These are phyloP conservation scores for Eurosta solidaginis DNA, from an alignment of 1,140 invertebrate genomes.

Conservation along the genomic window DNA sequence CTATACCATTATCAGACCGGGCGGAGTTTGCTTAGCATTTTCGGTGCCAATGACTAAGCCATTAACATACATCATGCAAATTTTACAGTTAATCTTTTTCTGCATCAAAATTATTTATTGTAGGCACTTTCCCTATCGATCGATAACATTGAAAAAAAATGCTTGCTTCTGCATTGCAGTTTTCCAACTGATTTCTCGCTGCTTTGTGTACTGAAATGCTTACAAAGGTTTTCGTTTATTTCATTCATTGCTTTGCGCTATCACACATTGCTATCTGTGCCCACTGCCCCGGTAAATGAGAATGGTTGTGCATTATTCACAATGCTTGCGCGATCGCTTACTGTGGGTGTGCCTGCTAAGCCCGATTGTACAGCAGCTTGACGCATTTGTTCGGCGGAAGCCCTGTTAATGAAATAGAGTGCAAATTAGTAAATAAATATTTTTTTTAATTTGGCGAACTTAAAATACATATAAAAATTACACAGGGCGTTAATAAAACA, in stretches of 20 bases:
- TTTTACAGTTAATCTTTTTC: too few relatives aligned
- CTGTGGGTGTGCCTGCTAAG: slow-evolving; percentile 40
- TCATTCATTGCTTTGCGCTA: slow-evolving; percentile 32
- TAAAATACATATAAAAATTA: neutral
- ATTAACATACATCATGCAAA: too few relatives aligned
- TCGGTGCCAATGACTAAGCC: too few relatives aligned
- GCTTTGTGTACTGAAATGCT: slow-evolving; percentile 3
- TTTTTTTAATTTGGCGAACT: neutral
- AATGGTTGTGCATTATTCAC: slow-evolving; percentile 79
- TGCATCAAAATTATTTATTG: too few relatives aligned
- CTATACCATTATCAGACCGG: too few relatives aligned
- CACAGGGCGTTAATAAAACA: too few relatives aligned
- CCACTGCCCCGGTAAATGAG: slow-evolving; percentile 70
- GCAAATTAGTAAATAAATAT: slow-evolving; percentile 29
- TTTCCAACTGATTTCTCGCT: neutral
- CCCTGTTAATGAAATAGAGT: slow-evolving; percentile 63
- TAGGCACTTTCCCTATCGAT: too few relatives aligned
- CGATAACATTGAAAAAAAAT: too few relatives aligned
- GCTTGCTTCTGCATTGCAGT: too few relatives aligned
- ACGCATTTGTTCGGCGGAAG: slow-evolving; percentile 76
- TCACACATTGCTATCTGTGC: slow-evolving; percentile 68
- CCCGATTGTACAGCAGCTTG: slow-evolving; percentile 64
- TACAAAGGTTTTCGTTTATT: neutral
- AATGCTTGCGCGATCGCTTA: slow-evolving; percentile 68
- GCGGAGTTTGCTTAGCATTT: neutral